Evolutionary conservation across 1,140 invertebrate species (phyloP).

Genomic region (Agrypnia vestita): DNA sequence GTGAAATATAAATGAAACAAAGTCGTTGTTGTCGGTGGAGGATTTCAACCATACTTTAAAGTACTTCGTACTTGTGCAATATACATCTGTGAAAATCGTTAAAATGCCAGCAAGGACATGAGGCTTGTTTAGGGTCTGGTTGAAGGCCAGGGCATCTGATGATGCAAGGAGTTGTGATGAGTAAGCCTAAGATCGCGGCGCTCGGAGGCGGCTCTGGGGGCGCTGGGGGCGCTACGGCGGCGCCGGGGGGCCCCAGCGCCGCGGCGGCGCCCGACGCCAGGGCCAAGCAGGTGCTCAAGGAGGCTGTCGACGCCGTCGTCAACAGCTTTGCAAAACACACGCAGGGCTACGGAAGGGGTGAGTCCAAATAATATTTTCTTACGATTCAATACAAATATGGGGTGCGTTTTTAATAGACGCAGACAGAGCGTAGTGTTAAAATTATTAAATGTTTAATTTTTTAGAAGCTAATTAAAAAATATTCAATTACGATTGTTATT

Average conservation of each 20-base stretch:
- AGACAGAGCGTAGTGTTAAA: neutral
- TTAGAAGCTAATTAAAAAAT: too few relatives aligned
- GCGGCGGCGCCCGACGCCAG: conserved; percentile 74
- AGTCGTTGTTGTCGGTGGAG: too few relatives aligned
- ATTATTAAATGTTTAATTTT: too few relatives aligned
- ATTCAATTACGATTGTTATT: too few relatives aligned
- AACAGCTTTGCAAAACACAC: conserved; percentile 87
- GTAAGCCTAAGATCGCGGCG: conserved; percentile 53
- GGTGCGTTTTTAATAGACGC: neutral
- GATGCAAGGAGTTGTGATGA: conserved; percentile 60
- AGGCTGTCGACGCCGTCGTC: conserved; percentile 85
- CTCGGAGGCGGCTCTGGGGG: conserved; percentile 45
- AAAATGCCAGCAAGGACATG: conserved; percentile 22
- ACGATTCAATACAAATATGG: too few relatives aligned
- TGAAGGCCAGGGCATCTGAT: conserved; percentile 5
- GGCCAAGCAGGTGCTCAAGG: conserved; percentile 82
- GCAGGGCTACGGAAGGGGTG: conserved; percentile 84
- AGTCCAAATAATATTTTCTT: conserved; percentile 56
- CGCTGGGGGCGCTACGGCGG: conserved; percentile 26
- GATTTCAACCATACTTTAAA: too few relatives aligned
- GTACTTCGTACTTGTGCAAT: too few relatives aligned
- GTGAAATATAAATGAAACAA: too few relatives aligned
- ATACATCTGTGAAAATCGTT: neutral
- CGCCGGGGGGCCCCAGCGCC: conserved; percentile 61
- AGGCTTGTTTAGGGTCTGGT: conserved; percentile 7